Conservation (phyloP, 2,888 invertebrate species). For the Drosophila mayaguana region DNA sequence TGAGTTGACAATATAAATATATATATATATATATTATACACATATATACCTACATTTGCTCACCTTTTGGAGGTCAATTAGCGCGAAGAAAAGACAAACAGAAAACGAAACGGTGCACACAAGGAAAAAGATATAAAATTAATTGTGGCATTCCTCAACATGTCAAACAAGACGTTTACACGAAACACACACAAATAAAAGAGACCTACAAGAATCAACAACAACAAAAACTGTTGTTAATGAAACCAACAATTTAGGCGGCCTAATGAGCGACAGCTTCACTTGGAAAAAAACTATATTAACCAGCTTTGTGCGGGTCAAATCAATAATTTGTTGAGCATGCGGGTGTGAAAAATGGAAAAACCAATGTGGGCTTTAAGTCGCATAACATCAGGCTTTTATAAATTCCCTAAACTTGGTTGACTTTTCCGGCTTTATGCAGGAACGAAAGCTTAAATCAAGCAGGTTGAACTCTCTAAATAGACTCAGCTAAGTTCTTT, state of each 20-base stretch:
- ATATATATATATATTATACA: background rate
- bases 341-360: background rate
- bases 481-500: too few species aligned
- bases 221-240: slow-evolving; percentile 34
- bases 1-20: slow-evolving; percentile 4
- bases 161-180: slow-evolving; percentile 58
- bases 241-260: slow-evolving; percentile 33
- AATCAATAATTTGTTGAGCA: slow-evolving; percentile 1
- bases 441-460: background rate
- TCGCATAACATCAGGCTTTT: background rate
- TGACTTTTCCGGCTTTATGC: background rate
- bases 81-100: slow-evolving; percentile 15
- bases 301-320: background rate
- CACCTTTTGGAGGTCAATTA: slow-evolving; percentile 75
- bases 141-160: slow-evolving; percentile 47
- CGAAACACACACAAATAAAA: slow-evolving; percentile 11
- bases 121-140: slow-evolving; percentile 39
- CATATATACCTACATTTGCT: slow-evolving; percentile 31
- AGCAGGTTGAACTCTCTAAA: background rate
- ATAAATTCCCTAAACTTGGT: background rate
- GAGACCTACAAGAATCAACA: slow-evolving; percentile 7
- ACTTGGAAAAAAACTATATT: background rate
- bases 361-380: background rate
- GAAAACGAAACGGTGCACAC: slow-evolving; percentile 40
- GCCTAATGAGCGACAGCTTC: background rate